These are phyloP conservation scores for Apocheima hispidaria DNA, from an alignment of 2,888 invertebrate genomes.

Conservation along the genomic window DNA sequence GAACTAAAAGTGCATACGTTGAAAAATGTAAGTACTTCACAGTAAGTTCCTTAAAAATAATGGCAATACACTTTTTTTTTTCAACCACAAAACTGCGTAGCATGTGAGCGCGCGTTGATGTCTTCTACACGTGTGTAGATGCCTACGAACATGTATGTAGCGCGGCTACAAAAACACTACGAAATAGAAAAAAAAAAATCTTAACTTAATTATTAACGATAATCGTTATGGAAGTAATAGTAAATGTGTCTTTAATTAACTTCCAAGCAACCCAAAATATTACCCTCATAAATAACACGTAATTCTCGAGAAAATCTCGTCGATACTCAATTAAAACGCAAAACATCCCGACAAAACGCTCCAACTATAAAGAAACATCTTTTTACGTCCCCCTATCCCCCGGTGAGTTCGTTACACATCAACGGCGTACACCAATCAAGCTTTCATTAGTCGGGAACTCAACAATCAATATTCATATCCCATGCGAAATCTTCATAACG, in stretches of 20 bases:
- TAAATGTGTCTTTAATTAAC: background rate
- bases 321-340: conserved; percentile 56
- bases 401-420: conserved; percentile 74
- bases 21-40: too few species aligned
- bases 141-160: conserved; percentile 42
- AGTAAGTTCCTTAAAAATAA: too few species aligned
- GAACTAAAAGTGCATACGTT: too few species aligned
- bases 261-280: conserved; percentile 25
- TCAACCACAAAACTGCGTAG: conserved; percentile 49
- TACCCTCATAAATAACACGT: conserved; percentile 32
- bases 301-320: conserved; percentile 39
- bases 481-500: conserved; percentile 81
- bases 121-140: conserved; percentile 54
- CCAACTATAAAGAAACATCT: conserved; percentile 62
- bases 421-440: conserved; percentile 79
- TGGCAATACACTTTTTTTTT: too few species aligned
- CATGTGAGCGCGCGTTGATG: conserved; percentile 50
- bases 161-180: conserved; percentile 31
- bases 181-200: conserved; percentile 9
- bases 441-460: conserved; percentile 76
- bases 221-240: background rate
- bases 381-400: conserved; percentile 64
- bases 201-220: background rate
- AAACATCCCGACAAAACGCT: conserved; percentile 53
- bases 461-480: conserved; percentile 86